Percentiles rank a stretch among this genome's conserved stretches.
Conservation (phyloP, 2,113 vertebrate species). For the Burhinus oedicnemus region DNA sequence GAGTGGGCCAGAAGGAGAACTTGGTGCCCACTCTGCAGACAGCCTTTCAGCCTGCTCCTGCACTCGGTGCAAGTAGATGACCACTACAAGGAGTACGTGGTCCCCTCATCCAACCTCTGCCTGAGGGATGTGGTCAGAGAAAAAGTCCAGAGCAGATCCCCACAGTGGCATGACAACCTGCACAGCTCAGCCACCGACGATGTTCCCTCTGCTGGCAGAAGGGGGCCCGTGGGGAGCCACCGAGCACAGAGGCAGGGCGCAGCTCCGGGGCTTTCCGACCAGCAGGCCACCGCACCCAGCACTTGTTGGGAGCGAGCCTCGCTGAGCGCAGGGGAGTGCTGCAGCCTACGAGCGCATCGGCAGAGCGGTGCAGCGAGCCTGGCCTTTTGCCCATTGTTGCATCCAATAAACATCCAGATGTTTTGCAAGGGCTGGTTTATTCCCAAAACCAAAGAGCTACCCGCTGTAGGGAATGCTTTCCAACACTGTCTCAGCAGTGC, state of each 20-base stretch:
- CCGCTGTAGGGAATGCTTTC: not conserved
- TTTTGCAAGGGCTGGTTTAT: not conserved
- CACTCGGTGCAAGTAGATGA: too few species aligned
- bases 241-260: accelerated
- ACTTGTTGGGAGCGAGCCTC: accelerated
- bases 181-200: accelerated
- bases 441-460: not conserved
- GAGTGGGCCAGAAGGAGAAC: too few species aligned
- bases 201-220: accelerated
- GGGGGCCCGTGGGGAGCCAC: accelerated
- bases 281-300: accelerated
- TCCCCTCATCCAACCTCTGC: accelerated
- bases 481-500: not conserved
- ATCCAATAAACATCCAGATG: not conserved
- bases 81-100: too few species aligned
- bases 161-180: accelerated
- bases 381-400: accelerated
- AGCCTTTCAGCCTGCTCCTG: too few species aligned
- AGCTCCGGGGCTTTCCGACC: accelerated
- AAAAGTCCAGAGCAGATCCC: accelerated
- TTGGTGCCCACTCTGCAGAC: too few species aligned
- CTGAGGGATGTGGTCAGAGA: accelerated
- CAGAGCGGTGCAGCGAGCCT: accelerated
- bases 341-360: accelerated
- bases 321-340: accelerated